These are phyloP conservation scores for Spodoptera exigua DNA, from an alignment of 2,888 invertebrate species.

Conservation along the genomic window DNA sequence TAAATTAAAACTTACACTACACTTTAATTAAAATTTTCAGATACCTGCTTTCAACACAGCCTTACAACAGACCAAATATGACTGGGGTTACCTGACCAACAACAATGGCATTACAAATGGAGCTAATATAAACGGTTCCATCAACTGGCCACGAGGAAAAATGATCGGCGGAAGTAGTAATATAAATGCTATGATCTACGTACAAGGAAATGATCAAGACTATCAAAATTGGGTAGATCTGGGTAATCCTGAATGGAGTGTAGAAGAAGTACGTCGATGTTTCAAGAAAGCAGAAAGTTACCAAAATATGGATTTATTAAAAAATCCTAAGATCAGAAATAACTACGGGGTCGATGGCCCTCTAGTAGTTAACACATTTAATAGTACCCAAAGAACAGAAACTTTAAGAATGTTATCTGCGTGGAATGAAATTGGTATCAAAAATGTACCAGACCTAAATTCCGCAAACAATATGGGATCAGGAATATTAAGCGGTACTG, in stretches of 20 bases:
- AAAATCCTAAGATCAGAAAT: slow-evolving; percentile 55
- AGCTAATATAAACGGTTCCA: slow-evolving; percentile 83
- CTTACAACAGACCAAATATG: slow-evolving; percentile 83
- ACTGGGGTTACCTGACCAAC: slow-evolving; percentile 95
- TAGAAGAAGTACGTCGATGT: slow-evolving; percentile 83
- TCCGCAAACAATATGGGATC: slow-evolving; percentile 81
- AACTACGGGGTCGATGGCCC: slow-evolving; percentile 82
- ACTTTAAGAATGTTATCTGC: slow-evolving; percentile 70
- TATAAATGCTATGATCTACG: slow-evolving; percentile 89
- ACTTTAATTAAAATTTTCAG: slow-evolving; percentile 47
- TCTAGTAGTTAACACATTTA: slow-evolving; percentile 80
- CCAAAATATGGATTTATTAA: slow-evolving; percentile 62
- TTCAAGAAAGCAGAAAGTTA: slow-evolving; percentile 86
- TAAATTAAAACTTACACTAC: not conserved
- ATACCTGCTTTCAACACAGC: slow-evolving; percentile 59
- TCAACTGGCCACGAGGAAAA: slow-evolving; percentile 90
- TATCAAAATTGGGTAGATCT: slow-evolving; percentile 86
- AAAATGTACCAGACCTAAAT: slow-evolving; percentile 75
- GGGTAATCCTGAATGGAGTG: slow-evolving; percentile 89
- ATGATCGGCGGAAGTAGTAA: slow-evolving; percentile 89
- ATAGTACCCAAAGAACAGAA: slow-evolving; percentile 74
- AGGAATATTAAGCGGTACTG: slow-evolving; percentile 80
- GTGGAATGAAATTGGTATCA: slow-evolving; percentile 81
- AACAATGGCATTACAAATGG: slow-evolving; percentile 92
- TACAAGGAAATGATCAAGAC: slow-evolving; percentile 85